Evolutionary conservation across 2,797 vertebrate genomes (phyloP), one percentile per base, ranked within the genome.

Genomic region (Orestias chungarensis): DNA sequence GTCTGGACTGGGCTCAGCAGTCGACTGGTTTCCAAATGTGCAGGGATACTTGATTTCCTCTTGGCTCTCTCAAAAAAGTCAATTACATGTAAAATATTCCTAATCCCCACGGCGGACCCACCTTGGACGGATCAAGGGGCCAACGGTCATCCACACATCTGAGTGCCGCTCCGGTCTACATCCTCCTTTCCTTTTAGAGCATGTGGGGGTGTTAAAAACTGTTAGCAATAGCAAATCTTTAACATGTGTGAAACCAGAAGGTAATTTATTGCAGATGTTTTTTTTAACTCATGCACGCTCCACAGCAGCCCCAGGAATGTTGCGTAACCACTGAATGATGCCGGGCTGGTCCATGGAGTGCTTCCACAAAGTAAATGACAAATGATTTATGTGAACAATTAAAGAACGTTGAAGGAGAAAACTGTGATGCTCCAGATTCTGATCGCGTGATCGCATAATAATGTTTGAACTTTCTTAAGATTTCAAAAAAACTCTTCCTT

Each of bases 401-500:
- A 68, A 78, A 74, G 77, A 79, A 66, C 38, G 79, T 74, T 80
- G 50, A 72, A 85, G 62, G 70, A 64, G 73, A 83, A 87, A 66
- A 87, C 68, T 61, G 76, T 73, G 78, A 85, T 27, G 68, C 80
- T 91, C 81, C 82, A 85, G 90, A 84, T 88, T 89, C 88, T 93
- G 93, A 91, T 92, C 92, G 90, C 93, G 89, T 92, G 89, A 90
- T 91, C 87, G 86, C 88, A 90, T 92, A 89, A 93, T 80, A 91
- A 87, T 77, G 78, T 87, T 90, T 94, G 87, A 83, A 92, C 91
- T 95, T 94, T 94, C 91, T 94, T n/a, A 94, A 90, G 73, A 90
- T 90, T 92, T 93, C 42, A 88, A 93, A 93, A 92, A 87, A 52
- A 27, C 9, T 86, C 88, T 92, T 93, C 93, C 91, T 95, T 94